These are phyloP conservation scores for Diplosoma virens DNA, from an alignment of 23 tunicate genomes.

Conservation along the genomic window DNA sequence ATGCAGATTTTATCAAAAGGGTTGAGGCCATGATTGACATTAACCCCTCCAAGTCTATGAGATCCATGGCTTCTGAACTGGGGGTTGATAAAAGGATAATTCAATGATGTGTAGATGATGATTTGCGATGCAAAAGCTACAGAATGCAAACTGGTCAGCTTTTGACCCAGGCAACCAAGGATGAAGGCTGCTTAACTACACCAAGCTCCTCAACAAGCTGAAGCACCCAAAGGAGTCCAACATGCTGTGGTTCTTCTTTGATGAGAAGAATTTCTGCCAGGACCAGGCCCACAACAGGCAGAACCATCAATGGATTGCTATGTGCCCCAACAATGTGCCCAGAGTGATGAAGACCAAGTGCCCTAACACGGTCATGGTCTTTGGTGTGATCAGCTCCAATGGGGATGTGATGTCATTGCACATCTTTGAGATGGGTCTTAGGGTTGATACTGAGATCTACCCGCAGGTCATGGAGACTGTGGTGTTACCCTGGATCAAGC, in stretches of 20 bases:
- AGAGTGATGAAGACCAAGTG: not conserved
- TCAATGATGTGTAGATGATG: not conserved
- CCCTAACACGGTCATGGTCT: not conserved
- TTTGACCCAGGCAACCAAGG: not conserved
- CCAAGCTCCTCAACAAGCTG: not conserved
- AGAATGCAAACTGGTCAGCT: not conserved
- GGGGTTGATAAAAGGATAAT: conserved; percentile 1
- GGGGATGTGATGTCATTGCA: not conserved
- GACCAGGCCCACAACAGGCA: not conserved
- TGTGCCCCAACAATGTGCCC: too few species aligned
- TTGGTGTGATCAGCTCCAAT: not conserved
- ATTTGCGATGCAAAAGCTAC: not conserved
- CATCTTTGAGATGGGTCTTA: not conserved
- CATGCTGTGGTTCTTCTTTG: not conserved
- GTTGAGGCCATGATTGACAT: too few species aligned
- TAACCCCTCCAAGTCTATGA: not conserved
- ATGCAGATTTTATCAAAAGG: not conserved
- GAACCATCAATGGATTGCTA: not conserved
- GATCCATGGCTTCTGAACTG: not conserved
- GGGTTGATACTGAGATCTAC: not conserved
- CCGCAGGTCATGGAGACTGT: not conserved
- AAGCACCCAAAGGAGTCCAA: not conserved
- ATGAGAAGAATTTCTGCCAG: not conserved
- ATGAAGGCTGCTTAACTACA: not conserved
- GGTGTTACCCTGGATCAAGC: too few species aligned